Base-by-base conservation (phyloP, 2,113 vertebrate species). In the Murina feae region DNA sequence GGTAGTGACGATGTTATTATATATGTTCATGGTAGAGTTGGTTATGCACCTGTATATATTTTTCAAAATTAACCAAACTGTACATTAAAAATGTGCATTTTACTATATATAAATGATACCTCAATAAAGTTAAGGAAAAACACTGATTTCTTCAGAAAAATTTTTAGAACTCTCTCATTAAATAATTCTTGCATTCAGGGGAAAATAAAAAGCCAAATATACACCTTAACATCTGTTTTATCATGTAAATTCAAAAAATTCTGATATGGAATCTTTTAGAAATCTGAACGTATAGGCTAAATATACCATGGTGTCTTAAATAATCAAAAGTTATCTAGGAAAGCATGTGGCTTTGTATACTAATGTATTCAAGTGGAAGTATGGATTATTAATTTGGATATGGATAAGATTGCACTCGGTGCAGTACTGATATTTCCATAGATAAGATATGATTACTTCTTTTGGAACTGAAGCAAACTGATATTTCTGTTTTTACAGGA, bases 391-490 rank as follows among this genome's bases (percentile, higher is more conserved):
- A 79, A 42, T 96, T 96, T 97, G 60, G 39, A 0, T 5, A 0
- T 25, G 60, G 83, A 16, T 96, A 21, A 20, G 89, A 92, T 66
- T 91, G 4, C 32, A 85, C n/a, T 65, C 87, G 35, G 4, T 88
- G 42, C 55, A 42, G 11, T 88, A 94, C 82, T 90, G 49, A 2
- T 35, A 3, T 0, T 25, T 90, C 44, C 35, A 39, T 72, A 47
- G 44, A 23, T 80, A 84, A 81, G 60, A 44, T 35, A n/a, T 92
- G 1, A 55, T 96, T 55, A 58, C 58, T 17, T 90, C n/a, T 92
- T 80, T 72, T 47, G 89, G 83, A 93, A 90, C 17, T 83, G 32
- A 32, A 96, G 55, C 28, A 91, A 81, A 93, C 9, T 35, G 66
- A 10, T 42, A 49, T 0, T 68, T 85, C 32, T 71, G 0, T 3